Conservation (phyloP, 2,888 invertebrate species). For the Tetheella fluctuosa region DNA sequence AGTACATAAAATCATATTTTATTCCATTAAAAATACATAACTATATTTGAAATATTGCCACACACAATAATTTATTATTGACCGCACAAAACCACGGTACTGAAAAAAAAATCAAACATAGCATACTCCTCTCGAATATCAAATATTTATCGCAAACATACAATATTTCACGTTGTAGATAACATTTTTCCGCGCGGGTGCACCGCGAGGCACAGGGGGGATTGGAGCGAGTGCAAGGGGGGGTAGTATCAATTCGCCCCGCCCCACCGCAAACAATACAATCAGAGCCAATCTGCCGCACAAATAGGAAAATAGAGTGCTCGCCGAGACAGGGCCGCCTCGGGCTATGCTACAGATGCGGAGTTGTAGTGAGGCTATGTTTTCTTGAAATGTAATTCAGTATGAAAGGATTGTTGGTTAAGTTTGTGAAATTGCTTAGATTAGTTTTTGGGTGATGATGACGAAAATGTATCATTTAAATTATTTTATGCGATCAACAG, state of each 20-base stretch:
- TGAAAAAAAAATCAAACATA: slow-evolving; percentile 58
- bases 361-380: slow-evolving; percentile 1
- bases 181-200: slow-evolving; percentile 75
- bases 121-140: slow-evolving; percentile 71
- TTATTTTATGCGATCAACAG: too few species aligned
- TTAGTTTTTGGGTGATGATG: neutral
- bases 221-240: slow-evolving; percentile 30
- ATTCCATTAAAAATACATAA: slow-evolving; percentile 1
- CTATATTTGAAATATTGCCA: slow-evolving; percentile 19
- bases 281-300: slow-evolving; percentile 83
- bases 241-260: slow-evolving; percentile 63
- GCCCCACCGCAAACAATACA: slow-evolving; percentile 80
- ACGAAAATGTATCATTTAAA: neutral
- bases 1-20: too few species aligned
- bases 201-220: slow-evolving; percentile 39
- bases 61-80: slow-evolving; percentile 25
- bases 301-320: slow-evolving; percentile 84
- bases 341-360: slow-evolving; percentile 34
- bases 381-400: neutral
- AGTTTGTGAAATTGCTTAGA: slow-evolving; percentile 9
- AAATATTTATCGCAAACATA: slow-evolving; percentile 76
- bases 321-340: slow-evolving; percentile 73
- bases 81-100: slow-evolving; percentile 43
- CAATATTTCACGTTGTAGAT: slow-evolving; percentile 64
- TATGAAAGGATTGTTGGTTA: slow-evolving; percentile 5